Evolutionary conservation across 2,113 vertebrate species (phyloP), one percentile per base, ranked within the genome.

Genomic region (Xenus cinereus): DNA sequence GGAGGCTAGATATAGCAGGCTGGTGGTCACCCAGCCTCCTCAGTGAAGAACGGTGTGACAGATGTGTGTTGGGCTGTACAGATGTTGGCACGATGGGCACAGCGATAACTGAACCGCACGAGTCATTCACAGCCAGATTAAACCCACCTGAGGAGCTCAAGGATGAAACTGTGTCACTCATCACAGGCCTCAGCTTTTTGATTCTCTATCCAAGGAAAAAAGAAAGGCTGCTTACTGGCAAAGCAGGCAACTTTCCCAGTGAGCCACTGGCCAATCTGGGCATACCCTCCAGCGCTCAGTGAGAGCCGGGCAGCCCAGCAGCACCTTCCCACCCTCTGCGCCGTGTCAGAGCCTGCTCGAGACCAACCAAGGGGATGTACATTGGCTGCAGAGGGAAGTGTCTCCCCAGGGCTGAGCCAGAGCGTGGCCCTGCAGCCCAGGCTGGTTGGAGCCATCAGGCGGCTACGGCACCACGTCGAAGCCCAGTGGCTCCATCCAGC

Each of bases 301-400:
- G 9, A 1, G 5, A 41, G 81, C 32, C 4, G 2, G 53, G 46
- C 46, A 27, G 67, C 3, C 5, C 13, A 8, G 79, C 53, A 41
- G 26, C 59, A 28, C 3, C 4, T 23, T 15, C 54, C 68, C 56
- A 35, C 17, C 26, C 53, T 43, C 11, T 3, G 30, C 19, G 22
- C 41, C 0, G 2, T 1, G 0, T 5, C 1, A 2, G 50, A 35
- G 50, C 23, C 12, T 10, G 53, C 35, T 14, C 4, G 19, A 22
- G 62, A 35, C 26, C 4, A 20, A 48, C 32, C 43, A 24, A 18
- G 27, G 62, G 56, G 17, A 27, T 1, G 7, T 6, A n/a, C 30
- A 2, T 26, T 0, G 0, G 21, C 76, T 48, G 19, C 2, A n/a
- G 14, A 39, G n/a, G 51, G 26, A 27, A 21, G 10, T 0, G 60